Evolutionary conservation across 1,140 invertebrate species (phyloP), one percentile per base, ranked within the genome.

Genomic region (Aphelenchoides besseyi): DNA sequence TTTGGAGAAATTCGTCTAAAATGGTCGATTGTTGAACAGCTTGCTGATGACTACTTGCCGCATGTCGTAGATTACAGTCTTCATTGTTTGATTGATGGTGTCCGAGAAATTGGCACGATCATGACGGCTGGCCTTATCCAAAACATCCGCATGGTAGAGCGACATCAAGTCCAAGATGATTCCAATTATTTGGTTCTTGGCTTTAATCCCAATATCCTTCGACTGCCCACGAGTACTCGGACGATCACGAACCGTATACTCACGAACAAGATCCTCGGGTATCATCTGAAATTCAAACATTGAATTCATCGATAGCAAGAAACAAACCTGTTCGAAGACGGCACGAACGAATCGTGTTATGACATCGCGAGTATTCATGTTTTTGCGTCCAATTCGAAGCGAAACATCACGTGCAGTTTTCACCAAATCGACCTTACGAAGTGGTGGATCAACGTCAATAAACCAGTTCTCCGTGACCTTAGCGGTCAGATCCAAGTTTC

Each of bases 21-120:
- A n/a, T n/a, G n/a, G n/a, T n/a, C n/a, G n/a, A 48, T 48, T n/a
- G n/a, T n/a, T n/a, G n/a, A n/a, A n/a, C n/a, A n/a, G n/a, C n/a
- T n/a, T n/a, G n/a, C n/a, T n/a, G n/a, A n/a, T n/a, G n/a, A n/a
- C n/a, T n/a, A n/a, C n/a, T n/a, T n/a, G 23, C 41, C 41, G 41
- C 41, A 48, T 48, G 18, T 59, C 63, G n/a, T 66, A 66, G 16
- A 66, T 66, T 37, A 66, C 63, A 29, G 63, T 66, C 30, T 66
- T 66, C 63, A 66, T 66, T 53, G 63, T 33, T 35, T 66, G 63
- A 33, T 66, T 66, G 1, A 37, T 33, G 36, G 36, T 33, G 30
- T 66, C 63, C 12, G 63, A 33, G 30, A 66, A 66, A 33, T 66
- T 33, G 36, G 63, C 63, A 23, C 63, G 63, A 29, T 66, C 63